These are phyloP conservation scores for Hassar affinis DNA, from an alignment of 2,113 vertebrate species.

Conservation along the genomic window DNA sequence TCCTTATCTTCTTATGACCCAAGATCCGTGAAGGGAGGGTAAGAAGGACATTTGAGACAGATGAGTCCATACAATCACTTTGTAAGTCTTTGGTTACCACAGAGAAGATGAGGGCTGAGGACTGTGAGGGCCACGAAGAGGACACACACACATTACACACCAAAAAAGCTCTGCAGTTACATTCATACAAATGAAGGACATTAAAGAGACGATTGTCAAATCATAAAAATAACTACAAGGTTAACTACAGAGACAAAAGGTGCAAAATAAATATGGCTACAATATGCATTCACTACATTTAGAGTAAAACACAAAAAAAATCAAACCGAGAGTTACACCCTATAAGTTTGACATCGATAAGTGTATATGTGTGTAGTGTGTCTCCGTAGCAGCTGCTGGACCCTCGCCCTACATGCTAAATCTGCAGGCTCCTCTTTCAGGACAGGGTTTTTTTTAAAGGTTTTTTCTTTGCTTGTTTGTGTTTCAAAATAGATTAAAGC, in stretches of 20 bases:
- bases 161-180: constrained; percentile 49
- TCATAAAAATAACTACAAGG: constrained; percentile 55
- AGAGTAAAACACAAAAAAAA: neutral
- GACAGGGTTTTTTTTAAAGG: constrained; percentile 60
- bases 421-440: constrained; percentile 80
- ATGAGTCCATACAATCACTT: constrained; percentile 74
- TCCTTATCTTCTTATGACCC: constrained; percentile 53
- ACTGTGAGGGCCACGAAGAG: constrained; percentile 45
- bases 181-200: constrained; percentile 42
- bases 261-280: constrained; percentile 25
- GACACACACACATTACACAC: constrained; percentile 41
- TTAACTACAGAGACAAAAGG: constrained; percentile 16
- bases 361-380: constrained; percentile 44
- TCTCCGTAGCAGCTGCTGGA: constrained; percentile 46
- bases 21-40: constrained; percentile 52
- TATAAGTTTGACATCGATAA: constrained; percentile 62
- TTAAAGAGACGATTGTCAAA: constrained; percentile 71
- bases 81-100: constrained; percentile 79
- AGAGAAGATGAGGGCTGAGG: constrained; percentile 60
- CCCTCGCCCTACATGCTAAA: constrained; percentile 71
- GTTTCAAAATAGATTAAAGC: constrained; percentile 84
- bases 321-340: constrained; percentile 4
- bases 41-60: constrained; percentile 48
- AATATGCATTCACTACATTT: constrained; percentile 10
- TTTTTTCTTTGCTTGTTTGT: constrained; percentile 57